These are phyloP conservation scores for Chrysochloris asiatica DNA, from an alignment of 2,113 vertebrate genomes.

Conservation along the genomic window DNA sequence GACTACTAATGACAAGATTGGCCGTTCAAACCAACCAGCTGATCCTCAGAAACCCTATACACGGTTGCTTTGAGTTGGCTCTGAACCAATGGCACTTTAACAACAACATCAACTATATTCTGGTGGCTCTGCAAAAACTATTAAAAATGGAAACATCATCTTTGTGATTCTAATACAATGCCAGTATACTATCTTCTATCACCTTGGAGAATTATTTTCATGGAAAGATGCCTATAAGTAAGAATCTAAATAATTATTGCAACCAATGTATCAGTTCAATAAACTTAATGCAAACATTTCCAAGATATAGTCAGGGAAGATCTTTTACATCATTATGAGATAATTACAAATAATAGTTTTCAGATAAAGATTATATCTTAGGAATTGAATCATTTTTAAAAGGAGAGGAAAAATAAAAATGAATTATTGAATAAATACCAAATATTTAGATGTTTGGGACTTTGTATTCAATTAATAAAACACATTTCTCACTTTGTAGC, in stretches of 20 bases:
- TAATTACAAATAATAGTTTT: constrained; percentile 23
- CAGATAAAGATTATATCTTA: not conserved
- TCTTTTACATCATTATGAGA: not conserved
- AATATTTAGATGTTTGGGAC: not conserved
- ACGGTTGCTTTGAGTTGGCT: too few relatives aligned
- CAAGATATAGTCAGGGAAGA: not conserved
- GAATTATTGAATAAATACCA: not conserved
- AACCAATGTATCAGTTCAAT: not conserved
- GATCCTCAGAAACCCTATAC: too few relatives aligned
- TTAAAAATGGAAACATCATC: not conserved
- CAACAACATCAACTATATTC: too few relatives aligned
- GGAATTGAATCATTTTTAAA: not conserved
- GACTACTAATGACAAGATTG: too few relatives aligned
- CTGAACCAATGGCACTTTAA: too few relatives aligned
- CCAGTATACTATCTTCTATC: too few relatives aligned
- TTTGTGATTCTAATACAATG: not conserved
- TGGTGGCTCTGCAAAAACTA: not conserved
- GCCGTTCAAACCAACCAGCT: too few relatives aligned
- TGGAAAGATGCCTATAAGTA: not conserved
- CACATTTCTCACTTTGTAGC: not conserved
- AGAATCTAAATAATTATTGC: constrained; percentile 26
- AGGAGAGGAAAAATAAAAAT: not conserved
- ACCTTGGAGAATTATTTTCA: constrained; percentile 1
- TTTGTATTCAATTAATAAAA: not conserved
- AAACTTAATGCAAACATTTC: not conserved